A percentile compares a stretch with the other conserved stretches of the same genome.
Evolutionary conservation across 2,113 vertebrate genomes (phyloP).

Genomic region (Pandion haliaetus): DNA sequence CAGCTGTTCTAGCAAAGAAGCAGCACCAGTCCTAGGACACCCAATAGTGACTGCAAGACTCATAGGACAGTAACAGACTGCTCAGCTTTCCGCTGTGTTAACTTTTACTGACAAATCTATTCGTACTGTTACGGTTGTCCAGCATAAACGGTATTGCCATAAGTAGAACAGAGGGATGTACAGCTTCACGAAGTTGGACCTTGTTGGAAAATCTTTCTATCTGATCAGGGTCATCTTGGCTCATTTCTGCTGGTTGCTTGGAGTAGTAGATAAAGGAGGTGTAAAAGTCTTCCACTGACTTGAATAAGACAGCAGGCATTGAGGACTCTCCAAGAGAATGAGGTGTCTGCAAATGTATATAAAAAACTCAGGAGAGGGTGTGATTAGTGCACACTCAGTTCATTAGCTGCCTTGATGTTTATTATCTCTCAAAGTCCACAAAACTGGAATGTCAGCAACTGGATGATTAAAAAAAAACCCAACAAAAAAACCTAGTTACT

Average conservation of each 20-base stretch:
- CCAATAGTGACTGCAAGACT: neutral
- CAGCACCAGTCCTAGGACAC: neutral
- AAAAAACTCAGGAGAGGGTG: neutral
- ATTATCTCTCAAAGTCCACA: neutral
- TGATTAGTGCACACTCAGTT: neutral
- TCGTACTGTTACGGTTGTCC: neutral
- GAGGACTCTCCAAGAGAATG: neutral
- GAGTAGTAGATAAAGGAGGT: constrained; percentile 28
- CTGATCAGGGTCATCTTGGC: neutral
- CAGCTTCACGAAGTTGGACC: neutral
- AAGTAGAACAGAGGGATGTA: neutral
- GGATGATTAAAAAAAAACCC: neutral
- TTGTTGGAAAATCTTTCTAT: neutral
- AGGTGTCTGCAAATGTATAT: constrained; percentile 9
- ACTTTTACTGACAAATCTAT: neutral
- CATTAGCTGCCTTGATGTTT: neutral
- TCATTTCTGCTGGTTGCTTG: neutral
- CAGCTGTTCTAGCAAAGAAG: neutral
- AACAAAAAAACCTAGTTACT: neutral
- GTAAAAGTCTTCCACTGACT: constrained; percentile 47
- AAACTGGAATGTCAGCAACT: neutral
- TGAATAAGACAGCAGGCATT: neutral
- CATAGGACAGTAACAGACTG: neutral
- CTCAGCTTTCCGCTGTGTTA: neutral
- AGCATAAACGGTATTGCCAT: neutral